Evolutionary conservation across 2,113 vertebrate genomes (phyloP), one percentile per base, ranked within the genome.

Genomic region (Thalassoma bifasciatum): DNA sequence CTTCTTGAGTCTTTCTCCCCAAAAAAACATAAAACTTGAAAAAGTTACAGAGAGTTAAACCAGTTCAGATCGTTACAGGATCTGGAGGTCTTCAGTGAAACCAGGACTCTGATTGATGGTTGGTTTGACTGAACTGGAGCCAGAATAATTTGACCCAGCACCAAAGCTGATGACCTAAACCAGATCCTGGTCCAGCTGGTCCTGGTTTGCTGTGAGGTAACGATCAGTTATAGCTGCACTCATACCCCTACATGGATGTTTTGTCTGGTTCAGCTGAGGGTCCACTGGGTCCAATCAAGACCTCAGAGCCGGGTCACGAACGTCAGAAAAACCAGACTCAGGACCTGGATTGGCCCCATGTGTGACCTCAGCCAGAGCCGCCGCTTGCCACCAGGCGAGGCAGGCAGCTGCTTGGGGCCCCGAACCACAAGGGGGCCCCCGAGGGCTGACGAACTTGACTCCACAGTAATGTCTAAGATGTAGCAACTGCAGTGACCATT

Each of bases 21-120:
- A n/a, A n/a, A n/a, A n/a, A n/a, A n/a, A n/a, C n/a, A n/a, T n/a
- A n/a, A n/a, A 44, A 34, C 46, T 26, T 74, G 71, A 12, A 50
- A n/a, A 44, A 73, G 49, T 2, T 17, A 57, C 10, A 24, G 2
- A 12, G 62, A 56, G 21, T 24, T 74, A 57, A 10, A 51, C 56
- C 47, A 58, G 21, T 65, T 9, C 57, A 56, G 21, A 12, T 94
- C 90, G 88, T 92, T 92, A 71, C 93, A 90, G 90, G 92, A 94
- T 94, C 91, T 93, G 87, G 94, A 94, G 94, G 94, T 95, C 82
- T 84, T 89, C 87, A 19, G 90, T 89, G 90, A 85, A 88, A 93
- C 34, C 76, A 79, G 54, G 72, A 47, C 22, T 47, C 49, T 42
- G 65, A 63, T 53, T 64, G 49, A 17, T 65, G 47, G 26, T 47